These are phyloP conservation scores for Drosophila ambigua DNA, from an alignment of 1,140 invertebrate genomes.

Conservation along the genomic window DNA sequence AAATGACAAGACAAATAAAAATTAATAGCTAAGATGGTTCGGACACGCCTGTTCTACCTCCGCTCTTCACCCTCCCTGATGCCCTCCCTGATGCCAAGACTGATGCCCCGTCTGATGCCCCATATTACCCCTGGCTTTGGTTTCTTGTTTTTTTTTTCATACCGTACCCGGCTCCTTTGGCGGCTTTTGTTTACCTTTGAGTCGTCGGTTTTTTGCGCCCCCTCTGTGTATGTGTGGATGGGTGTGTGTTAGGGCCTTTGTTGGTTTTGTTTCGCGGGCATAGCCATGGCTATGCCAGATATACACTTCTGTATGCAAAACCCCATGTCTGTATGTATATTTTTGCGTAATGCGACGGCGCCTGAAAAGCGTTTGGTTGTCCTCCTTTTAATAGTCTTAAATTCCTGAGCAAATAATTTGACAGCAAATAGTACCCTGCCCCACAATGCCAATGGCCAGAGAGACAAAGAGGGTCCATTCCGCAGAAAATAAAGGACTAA, in stretches of 20 bases:
- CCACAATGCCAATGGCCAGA: constrained; percentile 38
- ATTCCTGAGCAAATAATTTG: constrained; percentile 74
- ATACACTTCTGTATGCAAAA: constrained; percentile 14
- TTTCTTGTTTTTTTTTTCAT: background rate
- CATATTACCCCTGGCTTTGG: constrained; percentile 38
- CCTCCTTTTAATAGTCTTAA: constrained; percentile 69
- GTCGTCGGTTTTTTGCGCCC: constrained; percentile 48
- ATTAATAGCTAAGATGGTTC: constrained; percentile 63
- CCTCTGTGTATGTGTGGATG: constrained; percentile 14
- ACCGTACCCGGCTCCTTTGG: constrained; percentile 54
- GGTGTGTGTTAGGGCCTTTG: constrained; percentile 53
- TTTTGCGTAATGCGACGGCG: constrained; percentile 68
- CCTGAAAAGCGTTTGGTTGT: constrained; percentile 44
- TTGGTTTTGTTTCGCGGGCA: constrained; percentile 72
- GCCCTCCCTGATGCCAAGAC: background rate
- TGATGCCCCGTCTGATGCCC: constrained; percentile 7
- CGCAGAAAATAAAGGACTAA: background rate
- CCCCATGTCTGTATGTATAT: constrained; percentile 34
- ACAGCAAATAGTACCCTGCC: constrained; percentile 60
- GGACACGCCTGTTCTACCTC: constrained; percentile 17
- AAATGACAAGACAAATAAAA: constrained; percentile 77
- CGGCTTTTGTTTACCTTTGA: constrained; percentile 72
- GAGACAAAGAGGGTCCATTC: constrained; percentile 12
- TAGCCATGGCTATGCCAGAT: constrained; percentile 12
- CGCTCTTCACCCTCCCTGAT: background rate